A percentile compares a stretch with the other conserved stretches of the same genome.
These are phyloP conservation scores for Glyptemys insculpta DNA, from an alignment of 2,797 vertebrate genomes.

Conservation along the genomic window DNA sequence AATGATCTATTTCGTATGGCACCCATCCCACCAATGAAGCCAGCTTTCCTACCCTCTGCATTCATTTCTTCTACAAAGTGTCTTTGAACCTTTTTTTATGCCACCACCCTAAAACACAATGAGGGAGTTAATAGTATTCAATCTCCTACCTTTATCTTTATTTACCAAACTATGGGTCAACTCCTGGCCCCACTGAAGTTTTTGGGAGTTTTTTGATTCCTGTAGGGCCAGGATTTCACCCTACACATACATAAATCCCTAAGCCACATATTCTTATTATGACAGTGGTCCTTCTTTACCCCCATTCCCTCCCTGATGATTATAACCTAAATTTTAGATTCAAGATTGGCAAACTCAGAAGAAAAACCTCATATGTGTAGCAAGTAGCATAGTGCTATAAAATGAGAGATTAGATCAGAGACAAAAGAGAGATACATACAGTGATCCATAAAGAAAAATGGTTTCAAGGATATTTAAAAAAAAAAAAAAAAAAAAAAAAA, in stretches of 20 bases:
- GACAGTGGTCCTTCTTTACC: background rate
- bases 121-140: background rate
- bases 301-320: background rate
- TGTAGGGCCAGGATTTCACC: background rate
- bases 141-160: background rate
- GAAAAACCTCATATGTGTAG: background rate
- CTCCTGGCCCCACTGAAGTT: background rate
- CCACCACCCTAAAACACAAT: background rate
- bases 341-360: background rate
- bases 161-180: background rate
- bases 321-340: no score
- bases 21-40: background rate
- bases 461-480: background rate
- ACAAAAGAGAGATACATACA: background rate
- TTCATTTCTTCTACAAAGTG: background rate
- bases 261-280: background rate
- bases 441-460: background rate
- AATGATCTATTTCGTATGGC: background rate
- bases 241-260: background rate
- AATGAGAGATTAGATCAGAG: background rate
- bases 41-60: background rate
- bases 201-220: background rate
- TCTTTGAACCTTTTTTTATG: background rate
- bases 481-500: fast-evolving
- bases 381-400: background rate